A percentile compares a stretch with the other conserved stretches of the same genome.
Evolutionary conservation across 2,888 invertebrate species (phyloP).

Genomic region (Melinaea menophilus): DNA sequence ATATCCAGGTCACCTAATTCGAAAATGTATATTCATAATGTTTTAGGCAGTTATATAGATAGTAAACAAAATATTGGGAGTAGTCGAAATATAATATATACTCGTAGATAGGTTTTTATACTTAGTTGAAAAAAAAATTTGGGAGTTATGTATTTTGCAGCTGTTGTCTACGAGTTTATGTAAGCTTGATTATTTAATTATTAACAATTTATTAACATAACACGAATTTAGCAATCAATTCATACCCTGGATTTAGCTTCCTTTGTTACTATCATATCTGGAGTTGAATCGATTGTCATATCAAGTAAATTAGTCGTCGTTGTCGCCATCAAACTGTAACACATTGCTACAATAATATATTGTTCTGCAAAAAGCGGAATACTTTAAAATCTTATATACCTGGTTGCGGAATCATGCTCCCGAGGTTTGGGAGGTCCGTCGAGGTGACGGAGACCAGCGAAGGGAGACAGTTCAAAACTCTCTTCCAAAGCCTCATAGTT

Average conservation of each 20-base stretch:
- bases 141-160: too few relatives aligned
- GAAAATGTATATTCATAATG: neutral
- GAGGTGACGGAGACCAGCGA: constrained; percentile 68
- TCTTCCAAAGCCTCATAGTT: constrained; percentile 79
- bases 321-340: constrained; percentile 18
- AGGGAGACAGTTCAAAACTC: constrained; percentile 78
- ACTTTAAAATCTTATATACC: constrained; percentile 23
- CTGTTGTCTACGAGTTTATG: too few relatives aligned
- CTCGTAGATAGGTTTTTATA: too few relatives aligned
- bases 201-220: neutral
- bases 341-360: constrained; percentile 1
- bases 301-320: constrained; percentile 10
- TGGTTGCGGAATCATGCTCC: constrained; percentile 32
- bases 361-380: neutral
- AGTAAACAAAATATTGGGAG: too few relatives aligned
- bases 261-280: constrained; percentile 13
- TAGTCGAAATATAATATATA: too few relatives aligned
- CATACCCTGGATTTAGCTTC: constrained; percentile 39
- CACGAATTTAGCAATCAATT: constrained; percentile 5
- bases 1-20: constrained; percentile 48
- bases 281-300: constrained; percentile 11
- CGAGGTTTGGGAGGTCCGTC: constrained; percentile 25
- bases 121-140: too few relatives aligned
- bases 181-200: too few relatives aligned
- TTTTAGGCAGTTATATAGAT: neutral